Conservation (phyloP, 2,797 vertebrate species). For the Lagocephalus sceleratus region DNA sequence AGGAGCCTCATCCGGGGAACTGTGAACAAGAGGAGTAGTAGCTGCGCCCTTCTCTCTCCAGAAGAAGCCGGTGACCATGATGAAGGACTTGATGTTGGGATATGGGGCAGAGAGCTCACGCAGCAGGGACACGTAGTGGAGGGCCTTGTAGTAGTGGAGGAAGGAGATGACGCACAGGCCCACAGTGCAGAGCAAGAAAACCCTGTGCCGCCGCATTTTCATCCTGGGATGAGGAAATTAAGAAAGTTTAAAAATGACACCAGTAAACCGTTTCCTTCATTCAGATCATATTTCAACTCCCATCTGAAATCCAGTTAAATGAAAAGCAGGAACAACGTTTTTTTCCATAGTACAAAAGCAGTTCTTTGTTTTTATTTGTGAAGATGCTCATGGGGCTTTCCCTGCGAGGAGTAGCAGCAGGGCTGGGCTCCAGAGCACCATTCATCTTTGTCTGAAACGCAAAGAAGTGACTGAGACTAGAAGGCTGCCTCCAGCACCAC, state of each 20-base stretch:
- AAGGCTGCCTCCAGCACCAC: too few relatives aligned
- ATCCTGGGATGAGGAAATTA: conserved; percentile 76
- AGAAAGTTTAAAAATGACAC: too few relatives aligned
- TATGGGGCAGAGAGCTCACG: conserved; percentile 93
- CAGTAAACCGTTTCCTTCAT: too few relatives aligned
- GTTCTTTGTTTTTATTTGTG: too few relatives aligned
- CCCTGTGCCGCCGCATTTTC: conserved; percentile 98
- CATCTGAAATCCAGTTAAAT: too few relatives aligned
- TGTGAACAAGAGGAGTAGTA: conserved; percentile 80
- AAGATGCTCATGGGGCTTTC: too few relatives aligned
- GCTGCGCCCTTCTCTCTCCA: conserved; percentile 84
- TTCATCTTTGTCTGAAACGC: too few relatives aligned
- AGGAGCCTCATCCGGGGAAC: conserved; percentile 79
- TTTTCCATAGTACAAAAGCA: too few relatives aligned
- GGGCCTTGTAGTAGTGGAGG: conserved; percentile 98
- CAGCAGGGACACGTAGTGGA: conserved; percentile 95
- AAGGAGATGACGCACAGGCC: conserved; percentile 99
- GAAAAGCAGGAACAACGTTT: too few relatives aligned
- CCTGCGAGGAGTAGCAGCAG: too few relatives aligned
- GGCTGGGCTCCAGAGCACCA: too few relatives aligned
- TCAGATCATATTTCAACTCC: neutral
- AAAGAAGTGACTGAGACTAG: too few relatives aligned
- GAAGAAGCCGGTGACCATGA: conserved; percentile 86
- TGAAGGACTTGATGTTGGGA: conserved; percentile 95
- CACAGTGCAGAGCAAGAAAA: conserved; percentile 98